Conservation (phyloP, 2,113 vertebrate species). For the Todiramphus saurophagus region DNA sequence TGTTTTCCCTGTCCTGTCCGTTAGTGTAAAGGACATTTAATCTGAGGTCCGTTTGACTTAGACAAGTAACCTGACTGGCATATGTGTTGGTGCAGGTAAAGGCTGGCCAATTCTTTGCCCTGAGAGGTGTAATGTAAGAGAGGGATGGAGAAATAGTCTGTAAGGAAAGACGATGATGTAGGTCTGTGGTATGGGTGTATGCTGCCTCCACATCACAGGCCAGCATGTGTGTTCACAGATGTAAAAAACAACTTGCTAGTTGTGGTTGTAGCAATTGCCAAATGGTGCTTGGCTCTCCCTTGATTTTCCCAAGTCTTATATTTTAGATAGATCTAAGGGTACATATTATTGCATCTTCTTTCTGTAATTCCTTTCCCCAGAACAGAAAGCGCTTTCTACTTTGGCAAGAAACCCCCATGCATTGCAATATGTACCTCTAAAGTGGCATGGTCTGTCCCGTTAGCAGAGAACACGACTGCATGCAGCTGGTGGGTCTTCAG, state of each 20-base stretch:
- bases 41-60: not conserved
- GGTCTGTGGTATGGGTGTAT: not conserved
- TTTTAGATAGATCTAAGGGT: not conserved
- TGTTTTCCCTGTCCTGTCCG: not conserved
- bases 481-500: slow-evolving; percentile 84
- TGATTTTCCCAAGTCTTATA: not conserved
- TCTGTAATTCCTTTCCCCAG: not conserved
- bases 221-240: not conserved
- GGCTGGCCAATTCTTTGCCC: not conserved
- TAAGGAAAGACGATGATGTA: not conserved
- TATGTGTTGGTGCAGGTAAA: not conserved
- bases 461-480: slow-evolving; percentile 74
- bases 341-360: not conserved
- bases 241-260: not conserved
- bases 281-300: not conserved
- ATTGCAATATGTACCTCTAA: slow-evolving; percentile 79
- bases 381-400: not conserved
- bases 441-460: slow-evolving; percentile 72
- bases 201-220: not conserved
- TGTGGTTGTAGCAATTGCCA: not conserved
- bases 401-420: not conserved
- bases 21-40: not conserved
- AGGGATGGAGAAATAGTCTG: not conserved
- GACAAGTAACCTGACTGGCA: not conserved
- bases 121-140: not conserved